Conservation (phyloP, 2,113 vertebrate genomes). For the Sylvietta virens region DNA sequence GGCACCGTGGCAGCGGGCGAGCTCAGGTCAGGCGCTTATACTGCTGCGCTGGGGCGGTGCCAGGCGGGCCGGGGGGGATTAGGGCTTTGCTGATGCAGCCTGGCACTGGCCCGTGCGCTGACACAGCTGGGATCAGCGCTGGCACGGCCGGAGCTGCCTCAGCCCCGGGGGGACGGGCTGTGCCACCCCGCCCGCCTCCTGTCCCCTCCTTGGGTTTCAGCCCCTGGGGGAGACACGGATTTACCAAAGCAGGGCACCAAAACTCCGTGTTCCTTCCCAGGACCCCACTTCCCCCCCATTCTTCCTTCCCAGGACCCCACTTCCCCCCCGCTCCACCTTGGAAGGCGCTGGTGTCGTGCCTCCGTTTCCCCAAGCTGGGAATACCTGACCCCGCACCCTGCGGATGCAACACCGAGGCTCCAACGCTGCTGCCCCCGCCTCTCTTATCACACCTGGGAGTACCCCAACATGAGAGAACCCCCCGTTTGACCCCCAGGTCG, state of each 20-base stretch:
- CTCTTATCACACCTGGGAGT: rapidly evolving
- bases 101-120: constrained; percentile 29
- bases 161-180: background rate
- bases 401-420: rapidly evolving
- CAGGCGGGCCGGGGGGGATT: background rate
- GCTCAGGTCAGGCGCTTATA: constrained; percentile 27
- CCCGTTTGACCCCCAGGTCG: background rate
- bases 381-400: rapidly evolving
- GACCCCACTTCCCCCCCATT: rapidly evolving
- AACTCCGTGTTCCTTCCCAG: rapidly evolving
- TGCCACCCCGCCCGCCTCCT: background rate
- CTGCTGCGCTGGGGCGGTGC: background rate
- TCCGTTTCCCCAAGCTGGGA: background rate
- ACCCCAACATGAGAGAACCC: rapidly evolving
- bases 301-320: rapidly evolving
- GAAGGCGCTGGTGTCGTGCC: rapidly evolving
- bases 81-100: constrained; percentile 48
- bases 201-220: background rate
- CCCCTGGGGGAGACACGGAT: rapidly evolving
- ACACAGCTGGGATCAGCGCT: constrained; percentile 1
- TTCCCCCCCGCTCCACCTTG: rapidly evolving
- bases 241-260: rapidly evolving
- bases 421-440: rapidly evolving
- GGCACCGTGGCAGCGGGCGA: background rate
- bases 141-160: background rate